Base-by-base conservation (phyloP, 2,113 vertebrate species). In the Gasterosteus aculeatus region DNA sequence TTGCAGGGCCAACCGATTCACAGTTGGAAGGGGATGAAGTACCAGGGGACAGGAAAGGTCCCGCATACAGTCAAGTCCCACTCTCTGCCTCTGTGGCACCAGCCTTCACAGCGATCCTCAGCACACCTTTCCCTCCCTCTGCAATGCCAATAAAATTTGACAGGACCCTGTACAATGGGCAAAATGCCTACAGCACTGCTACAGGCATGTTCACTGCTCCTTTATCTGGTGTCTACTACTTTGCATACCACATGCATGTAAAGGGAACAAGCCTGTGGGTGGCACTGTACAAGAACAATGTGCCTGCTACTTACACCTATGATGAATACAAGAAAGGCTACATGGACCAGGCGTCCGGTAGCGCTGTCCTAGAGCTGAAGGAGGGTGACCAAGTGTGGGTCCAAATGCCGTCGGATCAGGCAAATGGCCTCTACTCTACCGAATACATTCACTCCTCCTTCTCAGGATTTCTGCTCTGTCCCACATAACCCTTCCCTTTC, bases 301-400 rank as follows among this genome's bases (percentile, higher is more conserved):
- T 99, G 89, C 98, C 98, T 0, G 98, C 98, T 83, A 99, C 97
- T 63, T 99, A 99, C 90, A 99, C 98, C 79, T 99, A 99, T 2
- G 98, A 99, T 0, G 98, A 99, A 84, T 99, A 99, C 94, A 99
- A 99, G 94, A 99, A 99, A 86, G 98, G 98, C 79, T 98, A 98
- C 92, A 95, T 99, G 96, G 98, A 99, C 95, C 98, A 99, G 92
- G 98, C 98, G 1, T 99, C 98, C 0, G 98, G 98, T 18, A 99
- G 98, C 64, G 97, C 97, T 0, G 98, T 99, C 86, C 95, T 99
- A 35, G 97, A 98, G 95, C 95, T 99, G 64, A 97, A 97, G 91
- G 96, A 97, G 90, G 96, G 96, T 0, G 98, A 99, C 91, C 97
- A 99, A 88, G 97, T 99, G 75, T 99, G 96, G 96, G 91, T 99